These are phyloP conservation scores for Rhogogaster chlorosoma DNA, from an alignment of 2,888 invertebrate species.

Conservation along the genomic window DNA sequence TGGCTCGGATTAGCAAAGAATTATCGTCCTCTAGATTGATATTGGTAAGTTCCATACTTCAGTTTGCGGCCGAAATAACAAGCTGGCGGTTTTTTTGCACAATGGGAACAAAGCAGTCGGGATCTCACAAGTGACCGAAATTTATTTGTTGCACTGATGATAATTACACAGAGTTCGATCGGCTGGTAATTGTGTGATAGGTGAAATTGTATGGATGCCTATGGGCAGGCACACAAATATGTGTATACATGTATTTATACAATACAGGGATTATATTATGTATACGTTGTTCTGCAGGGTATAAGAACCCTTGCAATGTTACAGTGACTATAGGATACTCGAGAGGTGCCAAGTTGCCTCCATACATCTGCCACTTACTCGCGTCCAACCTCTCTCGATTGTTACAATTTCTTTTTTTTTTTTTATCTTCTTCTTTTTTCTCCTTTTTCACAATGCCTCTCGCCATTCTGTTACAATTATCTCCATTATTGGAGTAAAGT, in stretches of 20 bases:
- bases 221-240: neutral
- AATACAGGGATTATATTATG: neutral
- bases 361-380: slow-evolving; percentile 76
- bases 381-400: slow-evolving; percentile 67
- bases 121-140: neutral
- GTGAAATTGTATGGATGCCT: neutral
- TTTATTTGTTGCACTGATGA: neutral
- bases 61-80: neutral
- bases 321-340: slow-evolving; percentile 40
- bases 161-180: neutral
- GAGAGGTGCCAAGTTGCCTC: slow-evolving; percentile 57
- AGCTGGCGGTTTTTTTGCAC: neutral
- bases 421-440: slow-evolving; percentile 53
- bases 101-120: neutral
- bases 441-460: slow-evolving; percentile 71
- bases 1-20: slow-evolving; percentile 17
- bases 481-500: slow-evolving; percentile 70
- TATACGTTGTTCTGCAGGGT: neutral
- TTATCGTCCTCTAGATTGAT: slow-evolving; percentile 17
- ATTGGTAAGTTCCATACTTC: slow-evolving; percentile 3
- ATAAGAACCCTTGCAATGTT: slow-evolving; percentile 36
- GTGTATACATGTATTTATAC: neutral
- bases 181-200: neutral
- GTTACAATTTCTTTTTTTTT: slow-evolving; percentile 63
- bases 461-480: slow-evolving; percentile 76